A percentile compares a stretch with the other conserved stretches of the same genome.
phyloP scores from a whole-genome alignment of 2,797 vertebrate species.

The Lindbergichthys nudifrons region DNA sequence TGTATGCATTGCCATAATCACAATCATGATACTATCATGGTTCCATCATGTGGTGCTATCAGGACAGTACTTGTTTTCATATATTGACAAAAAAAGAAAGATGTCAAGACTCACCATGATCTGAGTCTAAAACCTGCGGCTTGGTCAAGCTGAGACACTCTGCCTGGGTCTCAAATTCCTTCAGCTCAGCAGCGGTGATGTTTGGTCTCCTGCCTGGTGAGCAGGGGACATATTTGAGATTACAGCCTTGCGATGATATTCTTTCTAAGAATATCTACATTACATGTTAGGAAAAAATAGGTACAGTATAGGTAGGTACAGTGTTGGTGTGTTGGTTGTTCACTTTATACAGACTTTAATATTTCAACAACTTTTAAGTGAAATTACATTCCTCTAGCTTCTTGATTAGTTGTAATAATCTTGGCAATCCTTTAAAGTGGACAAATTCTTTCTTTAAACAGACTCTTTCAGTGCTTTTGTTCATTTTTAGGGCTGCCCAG shows the following conservation, averaged over 20 bases:
- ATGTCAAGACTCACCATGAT: constrained; percentile 44
- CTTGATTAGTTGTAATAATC: neutral
- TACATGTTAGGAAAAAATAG: no score
- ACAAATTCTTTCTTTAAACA: no score
- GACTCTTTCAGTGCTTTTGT: no score
- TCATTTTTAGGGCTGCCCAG: no score
- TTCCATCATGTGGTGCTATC: neutral
- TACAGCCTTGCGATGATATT: constrained; percentile 8
- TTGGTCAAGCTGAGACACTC: constrained; percentile 24
- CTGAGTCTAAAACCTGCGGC: neutral
- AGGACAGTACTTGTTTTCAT: neutral
- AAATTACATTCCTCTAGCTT: no score
- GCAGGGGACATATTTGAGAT: constrained; percentile 9
- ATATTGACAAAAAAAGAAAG: neutral
- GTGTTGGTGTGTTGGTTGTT: no score
- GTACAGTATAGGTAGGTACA: no score
- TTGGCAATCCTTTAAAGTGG: neutral
- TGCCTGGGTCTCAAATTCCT: constrained; percentile 51
- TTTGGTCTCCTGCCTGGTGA: constrained; percentile 46
- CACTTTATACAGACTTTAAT: no score
- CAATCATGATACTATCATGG: no score
- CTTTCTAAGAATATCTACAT: neutral
- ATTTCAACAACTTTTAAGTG: no score
- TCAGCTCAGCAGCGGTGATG: constrained; percentile 41
- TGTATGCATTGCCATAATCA: neutral